A percentile compares a stretch with the other conserved stretches of the same genome.
phyloP scores from a whole-genome alignment of 1,140 invertebrate species.

The Sycobia sp. region DNA sequence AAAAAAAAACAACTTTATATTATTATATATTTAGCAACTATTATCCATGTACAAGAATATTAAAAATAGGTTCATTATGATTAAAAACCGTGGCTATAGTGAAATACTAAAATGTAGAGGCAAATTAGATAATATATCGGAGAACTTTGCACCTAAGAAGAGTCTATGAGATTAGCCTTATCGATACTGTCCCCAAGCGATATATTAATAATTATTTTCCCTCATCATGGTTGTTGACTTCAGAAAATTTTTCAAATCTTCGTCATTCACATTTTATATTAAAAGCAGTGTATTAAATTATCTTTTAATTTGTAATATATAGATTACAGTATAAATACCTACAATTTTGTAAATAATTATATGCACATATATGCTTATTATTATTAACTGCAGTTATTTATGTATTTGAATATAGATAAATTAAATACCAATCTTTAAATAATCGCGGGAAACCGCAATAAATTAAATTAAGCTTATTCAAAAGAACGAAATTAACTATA shows the following conservation, averaged over 20 bases:
- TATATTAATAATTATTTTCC: slow-evolving; percentile 1
- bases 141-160: slow-evolving; percentile 17
- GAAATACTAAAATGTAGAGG: not conserved
- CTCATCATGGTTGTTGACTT: not conserved
- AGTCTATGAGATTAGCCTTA: slow-evolving; percentile 17
- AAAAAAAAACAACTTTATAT: not conserved
- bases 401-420: no score
- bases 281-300: not conserved
- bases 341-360: not conserved
- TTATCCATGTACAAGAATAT: not conserved
- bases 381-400: not conserved
- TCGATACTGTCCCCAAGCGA: not conserved
- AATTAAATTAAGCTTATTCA: no score
- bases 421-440: no score
- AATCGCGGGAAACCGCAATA: no score
- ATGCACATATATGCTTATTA: not conserved
- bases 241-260: not conserved
- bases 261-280: not conserved
- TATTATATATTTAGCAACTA: no score
- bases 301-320: not conserved
- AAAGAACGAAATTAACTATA: no score
- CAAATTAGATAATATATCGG: slow-evolving; percentile 21
- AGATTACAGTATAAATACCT: not conserved
- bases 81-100: no score
- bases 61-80: not conserved